phyloP scores from a whole-genome alignment of 2,797 vertebrate species.

The Lacerta agilis region DNA sequence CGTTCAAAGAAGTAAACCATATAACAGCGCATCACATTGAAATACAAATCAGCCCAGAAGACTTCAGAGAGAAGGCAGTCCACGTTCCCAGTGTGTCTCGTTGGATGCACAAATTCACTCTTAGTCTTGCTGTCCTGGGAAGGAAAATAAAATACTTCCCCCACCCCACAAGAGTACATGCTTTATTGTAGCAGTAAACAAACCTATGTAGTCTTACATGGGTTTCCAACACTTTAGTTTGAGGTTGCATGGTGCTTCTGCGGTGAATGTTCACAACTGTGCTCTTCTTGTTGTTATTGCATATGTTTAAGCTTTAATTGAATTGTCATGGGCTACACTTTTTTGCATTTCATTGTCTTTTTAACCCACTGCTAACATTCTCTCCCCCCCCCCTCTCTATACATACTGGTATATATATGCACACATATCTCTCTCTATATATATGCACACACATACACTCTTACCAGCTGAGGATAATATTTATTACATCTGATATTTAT shows the following conservation, averaged over 20 bases:
- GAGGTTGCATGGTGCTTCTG: neutral
- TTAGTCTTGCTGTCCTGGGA: neutral
- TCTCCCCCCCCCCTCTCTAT: too few relatives aligned
- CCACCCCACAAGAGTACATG: neutral
- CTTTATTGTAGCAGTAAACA: neutral
- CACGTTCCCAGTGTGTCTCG: neutral
- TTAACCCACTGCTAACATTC: too few relatives aligned
- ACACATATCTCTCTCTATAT: neutral
- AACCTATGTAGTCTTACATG: neutral
- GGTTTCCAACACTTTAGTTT: neutral
- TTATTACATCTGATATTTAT: neutral
- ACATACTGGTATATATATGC: too few relatives aligned
- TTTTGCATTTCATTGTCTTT: neutral
- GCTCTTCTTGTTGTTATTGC: neutral
- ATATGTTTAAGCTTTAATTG: neutral
- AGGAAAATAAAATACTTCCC: neutral
- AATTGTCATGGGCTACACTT: neutral
- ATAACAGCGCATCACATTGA: neutral
- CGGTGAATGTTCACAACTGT: neutral
- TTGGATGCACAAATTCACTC: neutral
- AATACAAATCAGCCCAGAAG: neutral
- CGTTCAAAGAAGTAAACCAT: neutral
- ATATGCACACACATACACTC: neutral
- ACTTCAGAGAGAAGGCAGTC: neutral
- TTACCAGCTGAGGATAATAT: neutral